Evolutionary conservation across 35 echinoderm and acorn worm species (phyloP), one percentile per base, ranked within the genome.

Genomic region (Hemicentrotus pulcherrimus): DNA sequence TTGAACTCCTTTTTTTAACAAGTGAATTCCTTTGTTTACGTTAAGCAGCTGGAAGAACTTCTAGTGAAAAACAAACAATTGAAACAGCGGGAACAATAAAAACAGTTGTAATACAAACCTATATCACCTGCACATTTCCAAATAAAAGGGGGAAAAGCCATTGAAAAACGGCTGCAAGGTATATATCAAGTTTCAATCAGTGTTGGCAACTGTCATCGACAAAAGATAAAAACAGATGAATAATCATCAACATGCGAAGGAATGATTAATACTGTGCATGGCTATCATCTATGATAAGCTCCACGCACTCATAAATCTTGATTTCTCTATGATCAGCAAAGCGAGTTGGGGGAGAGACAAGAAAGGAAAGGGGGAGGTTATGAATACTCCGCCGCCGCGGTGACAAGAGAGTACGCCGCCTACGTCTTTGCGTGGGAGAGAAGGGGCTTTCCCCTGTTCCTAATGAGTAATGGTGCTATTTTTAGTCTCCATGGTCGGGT

Each of bases 261-360:
- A 6, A 78, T 78, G 19, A 78, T 78, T 78, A 78, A 78, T 78
- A n/a, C 24, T 78, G n/a, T n/a, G n/a, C n/a, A 18, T 78, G 65
- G 28, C 65, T 78, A 78, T 78, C 65, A 78, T 78, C 19, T 22
- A 78, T 28, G 65, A 78, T 78, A 8, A 78, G 24, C 19, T 16
- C 88, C 88, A 90, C 88, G 88, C 88, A 90, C 46, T 90, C 88
- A 90, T 90, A 90, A 90, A 90, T 90, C 88, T 28, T 90, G 88
- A 90, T 90, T 90, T 19, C 88, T 18, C 16, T 35, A 28, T n/a
- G 65, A 78, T 28, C 7, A 28, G 24, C 65, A 28, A 78, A 78
- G 18, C 5, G 65, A 78, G 15, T n/a, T 78, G 1, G 19, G 65
- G 65, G 28, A 4, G 19, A 47, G 33, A 30, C 12, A 33, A 90